Evolutionary conservation across 2,113 vertebrate genomes (phyloP).

Genomic region (Conger conger): DNA sequence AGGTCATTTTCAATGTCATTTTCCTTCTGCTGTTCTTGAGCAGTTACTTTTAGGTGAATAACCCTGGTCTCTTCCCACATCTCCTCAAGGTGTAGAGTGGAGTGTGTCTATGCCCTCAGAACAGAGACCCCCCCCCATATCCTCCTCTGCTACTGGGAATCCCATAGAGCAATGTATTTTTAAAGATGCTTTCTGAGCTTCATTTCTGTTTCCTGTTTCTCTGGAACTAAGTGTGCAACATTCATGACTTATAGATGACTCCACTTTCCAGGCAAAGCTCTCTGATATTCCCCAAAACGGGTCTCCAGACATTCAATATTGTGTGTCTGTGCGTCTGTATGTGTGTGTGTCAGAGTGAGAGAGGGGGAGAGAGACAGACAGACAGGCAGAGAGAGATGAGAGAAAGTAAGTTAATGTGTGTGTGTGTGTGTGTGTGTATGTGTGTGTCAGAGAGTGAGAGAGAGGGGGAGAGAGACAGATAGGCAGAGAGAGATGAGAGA

Average conservation of each 20-base stretch:
- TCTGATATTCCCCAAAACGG: background rate
- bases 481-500: no score
- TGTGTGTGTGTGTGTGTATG: no score
- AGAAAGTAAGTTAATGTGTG: no score
- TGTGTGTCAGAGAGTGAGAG: background rate
- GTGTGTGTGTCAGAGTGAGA: no score
- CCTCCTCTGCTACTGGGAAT: background rate
- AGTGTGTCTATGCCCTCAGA: no score
- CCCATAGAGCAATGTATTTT: slow-evolving; percentile 23
- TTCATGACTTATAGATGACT: slow-evolving; percentile 24
- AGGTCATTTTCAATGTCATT: background rate
- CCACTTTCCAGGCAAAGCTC: slow-evolving; percentile 14
- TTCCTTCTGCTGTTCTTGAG: background rate
- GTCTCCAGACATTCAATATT: background rate
- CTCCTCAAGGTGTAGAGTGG: background rate
- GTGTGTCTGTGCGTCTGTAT: no score
- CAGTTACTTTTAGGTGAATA: background rate
- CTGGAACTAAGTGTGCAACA: slow-evolving; percentile 15
- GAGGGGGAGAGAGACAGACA: no score
- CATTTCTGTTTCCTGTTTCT: slow-evolving; percentile 22
- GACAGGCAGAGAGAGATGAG: no score
- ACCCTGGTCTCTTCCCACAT: background rate
- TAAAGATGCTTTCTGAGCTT: slow-evolving; percentile 14
- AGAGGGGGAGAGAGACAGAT: no score
- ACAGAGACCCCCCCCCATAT: no score